Evolutionary conservation across 2,113 vertebrate genomes (phyloP).

Genomic region (Mus pahari): DNA sequence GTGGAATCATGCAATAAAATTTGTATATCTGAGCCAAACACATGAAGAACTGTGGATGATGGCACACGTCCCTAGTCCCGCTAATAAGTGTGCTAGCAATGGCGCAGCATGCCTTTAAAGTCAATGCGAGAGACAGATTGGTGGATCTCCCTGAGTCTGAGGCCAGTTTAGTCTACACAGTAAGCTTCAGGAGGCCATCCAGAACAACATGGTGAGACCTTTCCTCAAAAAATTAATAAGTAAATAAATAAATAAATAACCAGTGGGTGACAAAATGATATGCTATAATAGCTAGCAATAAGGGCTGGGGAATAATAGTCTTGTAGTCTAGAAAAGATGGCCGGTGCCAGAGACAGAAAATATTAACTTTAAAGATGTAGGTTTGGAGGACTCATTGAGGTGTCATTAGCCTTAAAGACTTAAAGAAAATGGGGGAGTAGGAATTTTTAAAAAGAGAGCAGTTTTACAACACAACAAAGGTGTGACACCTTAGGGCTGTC

Average conservation of each 20-base stretch:
- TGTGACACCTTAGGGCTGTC: neutral
- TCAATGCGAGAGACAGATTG: neutral
- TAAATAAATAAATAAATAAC: neutral
- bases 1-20: neutral
- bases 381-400: neutral
- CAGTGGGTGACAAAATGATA: neutral
- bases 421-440: neutral
- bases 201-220: no score
- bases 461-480: neutral
- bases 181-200: no score
- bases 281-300: neutral
- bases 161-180: neutral
- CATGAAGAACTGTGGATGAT: neutral
- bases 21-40: neutral
- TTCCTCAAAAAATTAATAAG: neutral
- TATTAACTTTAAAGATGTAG: neutral
- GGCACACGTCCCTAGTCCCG: neutral
- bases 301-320: neutral
- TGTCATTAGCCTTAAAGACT: neutral
- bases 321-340: neutral
- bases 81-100: neutral
- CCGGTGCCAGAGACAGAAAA: neutral
- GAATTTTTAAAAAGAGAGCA: neutral
- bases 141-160: neutral
- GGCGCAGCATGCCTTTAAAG: neutral